Evolutionary conservation across 2,797 vertebrate genomes (phyloP).

Genomic region (Apogon talboti): DNA sequence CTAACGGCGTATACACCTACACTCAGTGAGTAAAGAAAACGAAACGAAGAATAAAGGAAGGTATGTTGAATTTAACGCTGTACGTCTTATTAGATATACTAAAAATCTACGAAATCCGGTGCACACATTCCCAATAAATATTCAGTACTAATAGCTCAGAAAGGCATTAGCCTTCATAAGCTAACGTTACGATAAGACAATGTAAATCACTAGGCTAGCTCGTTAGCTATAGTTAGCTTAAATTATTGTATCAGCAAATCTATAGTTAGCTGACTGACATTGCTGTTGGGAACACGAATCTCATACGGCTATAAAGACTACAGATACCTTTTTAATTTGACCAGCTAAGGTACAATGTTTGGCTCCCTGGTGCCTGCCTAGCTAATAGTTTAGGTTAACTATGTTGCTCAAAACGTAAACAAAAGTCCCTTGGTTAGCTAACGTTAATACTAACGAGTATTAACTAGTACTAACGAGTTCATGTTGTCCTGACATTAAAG

Average conservation of each 20-base stretch:
- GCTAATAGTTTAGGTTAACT: conserved; percentile 23
- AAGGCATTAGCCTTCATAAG: conserved; percentile 40
- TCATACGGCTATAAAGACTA: background rate
- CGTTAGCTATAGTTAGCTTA: conserved; percentile 51
- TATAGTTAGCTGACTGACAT: conserved; percentile 6
- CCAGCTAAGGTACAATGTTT: background rate
- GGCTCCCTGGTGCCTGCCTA: conserved; percentile 30
- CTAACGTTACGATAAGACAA: conserved; percentile 66
- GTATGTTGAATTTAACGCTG: conserved; percentile 58
- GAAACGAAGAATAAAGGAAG: conserved; percentile 58
- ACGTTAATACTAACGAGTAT: background rate
- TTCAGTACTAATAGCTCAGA: background rate
- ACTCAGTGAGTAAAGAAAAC: conserved; percentile 64
- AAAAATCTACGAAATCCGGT: rapidly evolving
- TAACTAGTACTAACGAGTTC: background rate
- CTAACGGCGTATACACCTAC: conserved; percentile 56
- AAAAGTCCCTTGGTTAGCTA: conserved; percentile 49
- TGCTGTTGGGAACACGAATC: background rate
- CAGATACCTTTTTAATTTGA: rapidly evolving
- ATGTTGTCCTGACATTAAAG: background rate
- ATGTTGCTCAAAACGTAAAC: conserved; percentile 73
- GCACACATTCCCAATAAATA: background rate
- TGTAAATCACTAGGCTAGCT: conserved; percentile 49
- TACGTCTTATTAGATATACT: background rate
- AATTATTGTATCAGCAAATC: conserved; percentile 55